These are phyloP conservation scores for Chesias legatella DNA, from an alignment of 2,888 invertebrate species.

Conservation along the genomic window DNA sequence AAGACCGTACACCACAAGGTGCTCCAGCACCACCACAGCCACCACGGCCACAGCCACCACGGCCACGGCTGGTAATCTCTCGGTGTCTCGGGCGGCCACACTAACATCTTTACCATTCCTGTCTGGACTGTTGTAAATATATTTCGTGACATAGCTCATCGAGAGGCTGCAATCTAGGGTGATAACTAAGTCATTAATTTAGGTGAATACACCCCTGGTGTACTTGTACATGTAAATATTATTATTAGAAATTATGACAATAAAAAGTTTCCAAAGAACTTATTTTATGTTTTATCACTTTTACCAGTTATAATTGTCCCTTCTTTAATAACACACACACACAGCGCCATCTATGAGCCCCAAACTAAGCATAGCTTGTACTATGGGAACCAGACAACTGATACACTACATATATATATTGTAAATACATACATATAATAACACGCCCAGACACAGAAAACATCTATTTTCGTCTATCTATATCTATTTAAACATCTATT, in stretches of 20 bases:
- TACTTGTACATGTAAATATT: slow-evolving; percentile 68
- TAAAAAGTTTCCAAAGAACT: slow-evolving; percentile 59
- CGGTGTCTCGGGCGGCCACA: slow-evolving; percentile 7
- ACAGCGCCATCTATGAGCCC: no score
- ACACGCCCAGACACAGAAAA: no score
- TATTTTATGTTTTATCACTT: slow-evolving; percentile 33
- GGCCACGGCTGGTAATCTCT: slow-evolving; percentile 37
- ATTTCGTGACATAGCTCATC: slow-evolving; percentile 67
- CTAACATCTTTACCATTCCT: slow-evolving; percentile 41
- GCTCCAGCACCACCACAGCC: slow-evolving; percentile 41
- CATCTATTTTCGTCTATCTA: no score
- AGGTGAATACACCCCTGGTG: slow-evolving; percentile 52
- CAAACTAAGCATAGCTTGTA: no score
- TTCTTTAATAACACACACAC: no score
- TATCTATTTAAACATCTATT: no score
- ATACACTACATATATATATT: no score
- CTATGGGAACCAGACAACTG: no score
- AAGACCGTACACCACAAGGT: slow-evolving; percentile 73
- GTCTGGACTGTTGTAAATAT: slow-evolving; percentile 69
- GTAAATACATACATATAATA: no score
- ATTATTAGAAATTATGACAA: slow-evolving; percentile 59
- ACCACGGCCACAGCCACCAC: slow-evolving; percentile 37
- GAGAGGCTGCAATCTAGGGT: slow-evolving; percentile 77
- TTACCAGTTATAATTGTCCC: no score
- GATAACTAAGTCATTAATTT: slow-evolving; percentile 79